These are phyloP conservation scores for Hyles lineata DNA, from an alignment of 2,888 invertebrate genomes.

Conservation along the genomic window DNA sequence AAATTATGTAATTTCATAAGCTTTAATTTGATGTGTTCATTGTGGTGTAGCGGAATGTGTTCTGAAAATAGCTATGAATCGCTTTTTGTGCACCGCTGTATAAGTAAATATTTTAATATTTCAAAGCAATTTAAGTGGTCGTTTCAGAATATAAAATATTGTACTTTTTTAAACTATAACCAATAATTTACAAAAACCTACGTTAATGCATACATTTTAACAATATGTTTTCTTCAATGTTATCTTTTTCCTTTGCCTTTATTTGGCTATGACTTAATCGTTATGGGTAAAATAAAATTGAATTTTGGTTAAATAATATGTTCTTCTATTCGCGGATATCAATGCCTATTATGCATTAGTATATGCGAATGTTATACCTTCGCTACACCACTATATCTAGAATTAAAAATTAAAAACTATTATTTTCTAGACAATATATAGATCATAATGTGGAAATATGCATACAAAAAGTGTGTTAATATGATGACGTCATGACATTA, in stretches of 20 bases:
- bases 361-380: constrained; percentile 11
- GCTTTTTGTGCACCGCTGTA: not conserved
- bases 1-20: constrained; percentile 30
- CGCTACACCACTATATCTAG: constrained; percentile 1
- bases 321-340: not conserved
- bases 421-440: too few relatives aligned
- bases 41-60: constrained; percentile 21
- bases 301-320: not conserved
- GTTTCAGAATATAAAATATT: too few relatives aligned
- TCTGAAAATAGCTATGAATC: not conserved
- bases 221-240: too few relatives aligned
- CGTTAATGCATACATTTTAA: too few relatives aligned
- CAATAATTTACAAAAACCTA: too few relatives aligned
- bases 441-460: too few relatives aligned
- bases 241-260: too few relatives aligned
- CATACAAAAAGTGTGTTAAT: too few relatives aligned
- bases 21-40: constrained; percentile 31
- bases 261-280: too few relatives aligned
- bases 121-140: too few relatives aligned
- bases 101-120: not conserved
- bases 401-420: not conserved
- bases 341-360: constrained; percentile 11
- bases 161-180: too few relatives aligned
- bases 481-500: too few relatives aligned
- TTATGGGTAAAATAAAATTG: not conserved